phyloP scores from a whole-genome alignment of 2,888 invertebrate genomes.

The Autographa pulchrina region DNA sequence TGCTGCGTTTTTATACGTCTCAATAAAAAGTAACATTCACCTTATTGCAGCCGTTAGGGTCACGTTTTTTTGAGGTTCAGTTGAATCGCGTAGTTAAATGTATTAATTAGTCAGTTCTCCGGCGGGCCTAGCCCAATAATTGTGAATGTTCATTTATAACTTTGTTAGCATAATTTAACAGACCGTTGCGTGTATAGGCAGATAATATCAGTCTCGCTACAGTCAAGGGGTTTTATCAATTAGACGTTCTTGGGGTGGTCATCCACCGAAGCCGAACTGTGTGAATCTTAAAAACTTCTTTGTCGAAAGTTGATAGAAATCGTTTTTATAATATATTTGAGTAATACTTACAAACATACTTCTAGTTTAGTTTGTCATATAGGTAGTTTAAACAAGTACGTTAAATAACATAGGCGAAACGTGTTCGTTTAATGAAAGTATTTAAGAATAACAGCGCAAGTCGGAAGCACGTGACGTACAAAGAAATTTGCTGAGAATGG shows the following conservation, averaged over 20 bases:
- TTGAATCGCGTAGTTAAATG: slow-evolving; percentile 81
- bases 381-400: neutral
- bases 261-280: slow-evolving; percentile 56
- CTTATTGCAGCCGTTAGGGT: slow-evolving; percentile 86
- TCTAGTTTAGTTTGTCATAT: neutral
- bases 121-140: slow-evolving; percentile 68
- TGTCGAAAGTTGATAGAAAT: slow-evolving; percentile 34
- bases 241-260: slow-evolving; percentile 59
- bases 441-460: slow-evolving; percentile 34
- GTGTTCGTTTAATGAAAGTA: slow-evolving; percentile 21
- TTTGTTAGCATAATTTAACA: slow-evolving; percentile 81
- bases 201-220: slow-evolving; percentile 68
- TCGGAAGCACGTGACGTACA: slow-evolving; percentile 75
- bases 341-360: neutral
- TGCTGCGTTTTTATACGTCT: slow-evolving; percentile 75
- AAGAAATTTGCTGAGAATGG: slow-evolving; percentile 82
- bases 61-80: slow-evolving; percentile 81
- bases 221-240: slow-evolving; percentile 62
- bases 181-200: slow-evolving; percentile 65
- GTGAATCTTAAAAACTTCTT: slow-evolving; percentile 42
- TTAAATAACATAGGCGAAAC: slow-evolving; percentile 11
- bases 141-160: slow-evolving; percentile 79
- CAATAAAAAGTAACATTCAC: slow-evolving; percentile 84
- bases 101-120: slow-evolving; percentile 82
- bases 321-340: slow-evolving; percentile 16